Evolutionary conservation across 2,797 vertebrate species (phyloP).

Genomic region (Discoglossus pictus): DNA sequence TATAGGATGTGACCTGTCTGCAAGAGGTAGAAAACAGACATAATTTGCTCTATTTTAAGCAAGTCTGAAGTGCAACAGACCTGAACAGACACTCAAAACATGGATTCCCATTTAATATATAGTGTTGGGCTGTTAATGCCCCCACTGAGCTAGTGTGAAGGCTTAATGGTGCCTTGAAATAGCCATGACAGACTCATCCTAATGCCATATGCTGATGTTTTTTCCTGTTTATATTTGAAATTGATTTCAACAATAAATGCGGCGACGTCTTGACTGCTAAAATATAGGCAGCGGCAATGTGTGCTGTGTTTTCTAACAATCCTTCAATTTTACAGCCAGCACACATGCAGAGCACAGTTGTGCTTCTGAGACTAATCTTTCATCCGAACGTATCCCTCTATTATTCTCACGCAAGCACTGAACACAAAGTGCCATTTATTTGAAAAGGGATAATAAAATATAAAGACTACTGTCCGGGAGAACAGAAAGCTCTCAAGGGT

Average conservation of each 20-base stretch:
- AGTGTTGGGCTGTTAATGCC: not conserved
- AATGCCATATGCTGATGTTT: conserved; percentile 21
- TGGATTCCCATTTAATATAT: conserved; percentile 23
- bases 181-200: conserved; percentile 11
- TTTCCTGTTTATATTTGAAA: conserved; percentile 33
- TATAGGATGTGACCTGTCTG: not conserved
- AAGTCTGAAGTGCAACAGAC: not conserved
- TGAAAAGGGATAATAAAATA: conserved; percentile 26
- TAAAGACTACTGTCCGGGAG: conserved; percentile 1
- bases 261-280: conserved; percentile 25
- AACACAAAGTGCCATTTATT: conserved; percentile 33
- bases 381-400: conserved; percentile 36
- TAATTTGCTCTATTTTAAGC: conserved; percentile 19
- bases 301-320: conserved; percentile 8
- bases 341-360: conserved; percentile 8
- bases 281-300: not conserved
- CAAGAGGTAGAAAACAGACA: conserved; percentile 1
- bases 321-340: conserved; percentile 25
- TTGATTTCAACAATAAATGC: conserved; percentile 37
- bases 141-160: not conserved
- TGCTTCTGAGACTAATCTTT: conserved; percentile 20
- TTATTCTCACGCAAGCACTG: conserved; percentile 24
- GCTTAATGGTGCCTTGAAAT: conserved; percentile 11
- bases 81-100: not conserved
- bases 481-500: not conserved